These are phyloP conservation scores for Yponomeuta evonymella DNA, from an alignment of 2,888 invertebrate genomes.

Conservation along the genomic window DNA sequence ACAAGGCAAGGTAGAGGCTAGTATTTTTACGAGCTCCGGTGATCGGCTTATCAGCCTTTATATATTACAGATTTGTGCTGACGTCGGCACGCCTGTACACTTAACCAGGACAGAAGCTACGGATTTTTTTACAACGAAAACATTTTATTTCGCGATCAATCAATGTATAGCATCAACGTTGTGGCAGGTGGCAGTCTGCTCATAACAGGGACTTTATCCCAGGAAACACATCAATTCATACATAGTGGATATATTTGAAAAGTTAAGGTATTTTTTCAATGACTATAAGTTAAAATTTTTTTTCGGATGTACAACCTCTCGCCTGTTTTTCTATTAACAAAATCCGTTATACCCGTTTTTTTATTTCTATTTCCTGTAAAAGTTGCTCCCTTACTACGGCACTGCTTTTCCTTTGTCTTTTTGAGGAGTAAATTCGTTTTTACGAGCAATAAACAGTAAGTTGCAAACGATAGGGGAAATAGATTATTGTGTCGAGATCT, in stretches of 20 bases:
- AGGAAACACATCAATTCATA: neutral
- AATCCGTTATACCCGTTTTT: no score
- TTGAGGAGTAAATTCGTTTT: conserved; percentile 9
- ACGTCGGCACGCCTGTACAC: no score
- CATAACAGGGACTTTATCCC: neutral
- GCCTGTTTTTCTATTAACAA: no score
- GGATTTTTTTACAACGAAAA: no score
- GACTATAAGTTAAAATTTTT: no score
- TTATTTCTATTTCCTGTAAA: neutral
- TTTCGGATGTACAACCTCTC: no score
- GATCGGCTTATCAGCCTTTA: no score
- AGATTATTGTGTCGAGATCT: neutral
- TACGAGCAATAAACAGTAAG: conserved; percentile 9
- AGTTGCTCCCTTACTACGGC: neutral
- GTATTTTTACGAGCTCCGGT: no score
- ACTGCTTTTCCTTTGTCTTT: conserved; percentile 4
- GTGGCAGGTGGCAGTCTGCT: neutral
- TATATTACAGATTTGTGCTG: no score
- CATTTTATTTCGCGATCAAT: neutral
- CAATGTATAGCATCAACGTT: neutral
- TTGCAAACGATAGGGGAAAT: conserved; percentile 2
- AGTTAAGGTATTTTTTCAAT: no score
- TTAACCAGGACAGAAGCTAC: no score
- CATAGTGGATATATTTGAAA: neutral
- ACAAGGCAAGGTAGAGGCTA: no score